Conservation (phyloP, 92 coral and sea anemone species). For the Siderastrea siderea region DNA sequence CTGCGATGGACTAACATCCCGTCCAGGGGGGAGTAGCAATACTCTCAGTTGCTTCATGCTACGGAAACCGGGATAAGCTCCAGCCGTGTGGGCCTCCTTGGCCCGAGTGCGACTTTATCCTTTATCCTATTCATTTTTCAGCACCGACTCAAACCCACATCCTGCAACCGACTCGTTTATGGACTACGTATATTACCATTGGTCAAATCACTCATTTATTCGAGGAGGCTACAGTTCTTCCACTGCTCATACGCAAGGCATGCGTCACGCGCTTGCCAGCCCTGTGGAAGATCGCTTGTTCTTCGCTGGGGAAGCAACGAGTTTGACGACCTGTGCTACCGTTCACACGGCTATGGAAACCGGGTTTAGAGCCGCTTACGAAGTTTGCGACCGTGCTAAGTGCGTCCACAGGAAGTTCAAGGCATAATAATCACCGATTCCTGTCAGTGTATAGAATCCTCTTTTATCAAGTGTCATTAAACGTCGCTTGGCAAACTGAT, state of each 20-base stretch:
- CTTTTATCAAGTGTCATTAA: too few species aligned
- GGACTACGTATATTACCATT: conserved; percentile 86
- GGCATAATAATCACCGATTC: too few species aligned
- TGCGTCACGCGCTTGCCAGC: conserved; percentile 84
- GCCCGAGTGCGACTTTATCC: too few species aligned
- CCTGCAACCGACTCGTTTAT: conserved; percentile 81
- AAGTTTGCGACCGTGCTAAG: conserved; percentile 52
- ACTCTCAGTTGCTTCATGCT: too few species aligned
- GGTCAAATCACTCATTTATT: conserved; percentile 92
- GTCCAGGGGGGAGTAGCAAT: too few species aligned
- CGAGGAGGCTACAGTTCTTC: conserved; percentile 97
- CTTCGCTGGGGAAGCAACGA: conserved; percentile 98
- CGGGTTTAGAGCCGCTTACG: conserved; percentile 85
- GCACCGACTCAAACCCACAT: conserved; percentile 32
- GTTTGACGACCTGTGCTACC: conserved; percentile 65
- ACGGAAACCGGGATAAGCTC: too few species aligned
- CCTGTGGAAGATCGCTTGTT: conserved; percentile 80
- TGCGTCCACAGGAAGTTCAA: neutral
- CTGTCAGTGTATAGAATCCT: too few species aligned
- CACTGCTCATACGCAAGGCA: conserved; percentile 81
- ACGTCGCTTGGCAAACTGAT: too few species aligned
- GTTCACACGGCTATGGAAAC: conserved; percentile 93
- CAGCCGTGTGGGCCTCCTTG: neutral
- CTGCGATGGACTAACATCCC: too few species aligned
- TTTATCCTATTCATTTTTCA: neutral